Base-by-base conservation (phyloP, 1,140 invertebrate genomes). In the Stenopsyche tienmushanensis region DNA sequence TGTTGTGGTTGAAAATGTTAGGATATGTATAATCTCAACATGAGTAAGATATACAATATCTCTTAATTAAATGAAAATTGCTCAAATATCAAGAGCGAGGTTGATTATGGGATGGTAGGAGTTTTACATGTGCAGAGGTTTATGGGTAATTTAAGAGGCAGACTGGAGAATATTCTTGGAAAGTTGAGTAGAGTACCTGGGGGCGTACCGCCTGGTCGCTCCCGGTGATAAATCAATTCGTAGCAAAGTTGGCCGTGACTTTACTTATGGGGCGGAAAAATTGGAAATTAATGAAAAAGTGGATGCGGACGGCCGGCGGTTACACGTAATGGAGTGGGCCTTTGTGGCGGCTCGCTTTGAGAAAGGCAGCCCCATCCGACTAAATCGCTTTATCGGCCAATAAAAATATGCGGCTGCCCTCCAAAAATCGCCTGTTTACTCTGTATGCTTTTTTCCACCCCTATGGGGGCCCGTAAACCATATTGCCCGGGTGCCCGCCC, bases 281-380 rank as follows among this genome's bases (percentile, higher is more conserved):
- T 70, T 70, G 68, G 62, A 70, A 70, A 70, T 70, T 70, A 66
- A 70, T 70, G 65, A 70, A 70, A 70, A 70, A 70, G 59, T 66
- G 58, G 54, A 65, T 67, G 50, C 44, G 47, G 20, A 5, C 52
- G 2, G 17, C 29, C n/a, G n/a, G n/a, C n/a, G 47, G 47, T 21
- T 2, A 25, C 13, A 54, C 21, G 25, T 26, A 54, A 54, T 54
- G 13, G 10, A 41, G n/a, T 21, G 29, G 39, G 23, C 23, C 57
- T 60, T 60, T 60, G 57, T 47, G 41, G 55, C 20, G 25, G n/a
- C 15, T 3, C 24, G 7, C 29, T 34, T 34, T 34, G 29, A 34
- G 29, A n/a, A 34, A 34, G 29, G 29, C 29, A 7, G 5, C 5
- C 29, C 39, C 13, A 18, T 57, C 24, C 23, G 18, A 7, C 34